Evolutionary conservation across 2,113 vertebrate species (phyloP), one percentile per base, ranked within the genome.

Genomic region (Drymodes brunneopygia): DNA sequence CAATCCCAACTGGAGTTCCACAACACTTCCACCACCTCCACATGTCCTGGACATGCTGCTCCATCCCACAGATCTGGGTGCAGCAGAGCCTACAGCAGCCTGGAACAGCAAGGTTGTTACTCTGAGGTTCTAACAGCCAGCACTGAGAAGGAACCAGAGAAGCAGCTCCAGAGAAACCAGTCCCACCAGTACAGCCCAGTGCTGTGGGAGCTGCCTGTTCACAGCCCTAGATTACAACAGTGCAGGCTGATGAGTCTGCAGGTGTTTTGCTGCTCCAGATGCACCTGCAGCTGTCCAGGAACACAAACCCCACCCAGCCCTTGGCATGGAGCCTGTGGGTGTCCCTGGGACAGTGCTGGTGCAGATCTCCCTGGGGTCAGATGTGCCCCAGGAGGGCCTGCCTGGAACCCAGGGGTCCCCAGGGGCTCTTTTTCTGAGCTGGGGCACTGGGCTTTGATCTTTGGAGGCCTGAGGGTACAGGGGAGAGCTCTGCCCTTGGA

Each of bases 311-410:
- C 23, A 51, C 1, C 5, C 40, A 74, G 58, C 35, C 35, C 72
- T 11, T 17, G 44, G 25, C 29, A 53, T 0, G 0, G 1, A 13
- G 15, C 12, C 20, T 24, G 9, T 36, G n/a, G 66, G 22, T 12
- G 38, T 27, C 18, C 33, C 7, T 57, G 22, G 21, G 28, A 6
- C 38, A 15, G 15, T 12, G 69, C 50, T 42, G 7, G 18, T 4
- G 42, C 48, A 22, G 4, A 8, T 17, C 24, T 35, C 18, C 7
- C 1, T 17, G 18, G 13, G 15, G 0, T 0, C 13, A n/a, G 27
- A 10, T 0, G 15, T 1, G 15, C 9, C 45, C 10, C 10, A 54
- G 20, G 9, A 66, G 48, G 42, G 31, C 31, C 66, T 4, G 9
- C 20, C 38, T 42, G 45, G 31, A 42, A 35, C 17, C 24, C 36